Conservation (phyloP, 2,888 invertebrate genomes). For the Heliconius erato region DNA sequence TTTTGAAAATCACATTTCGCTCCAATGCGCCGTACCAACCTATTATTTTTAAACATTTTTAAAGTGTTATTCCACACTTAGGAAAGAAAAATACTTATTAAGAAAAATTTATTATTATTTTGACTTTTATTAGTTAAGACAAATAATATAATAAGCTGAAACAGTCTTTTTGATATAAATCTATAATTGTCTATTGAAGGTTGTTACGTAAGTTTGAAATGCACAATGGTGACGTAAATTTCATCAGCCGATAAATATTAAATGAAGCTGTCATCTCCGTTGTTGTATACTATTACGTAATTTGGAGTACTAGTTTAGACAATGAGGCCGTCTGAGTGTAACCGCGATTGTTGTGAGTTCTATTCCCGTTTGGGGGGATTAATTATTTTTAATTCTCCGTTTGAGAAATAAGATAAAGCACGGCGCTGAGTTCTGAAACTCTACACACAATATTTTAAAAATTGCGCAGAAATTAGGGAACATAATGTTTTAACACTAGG, state of each 20-base stretch:
- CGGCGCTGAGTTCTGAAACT: too few species aligned
- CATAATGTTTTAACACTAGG: too few species aligned
- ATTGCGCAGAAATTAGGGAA: too few species aligned
- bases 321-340: neutral
- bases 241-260: neutral
- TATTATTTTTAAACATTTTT: too few species aligned
- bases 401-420: neutral
- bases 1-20: neutral
- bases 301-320: neutral
- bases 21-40: neutral
- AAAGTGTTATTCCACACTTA: too few species aligned
- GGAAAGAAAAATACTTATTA: too few species aligned
- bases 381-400: neutral
- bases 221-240: neutral
- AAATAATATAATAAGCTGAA: too few species aligned
- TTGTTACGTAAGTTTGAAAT: neutral
- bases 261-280: neutral
- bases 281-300: neutral
- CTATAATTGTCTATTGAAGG: neutral
- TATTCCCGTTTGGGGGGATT: too few species aligned
- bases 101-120: neutral
- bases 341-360: too few species aligned
- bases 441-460: too few species aligned
- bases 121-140: too few species aligned
- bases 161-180: neutral